Evolutionary conservation across 2,888 invertebrate species (phyloP).

Genomic region (Perizoma flavofasciatum): DNA sequence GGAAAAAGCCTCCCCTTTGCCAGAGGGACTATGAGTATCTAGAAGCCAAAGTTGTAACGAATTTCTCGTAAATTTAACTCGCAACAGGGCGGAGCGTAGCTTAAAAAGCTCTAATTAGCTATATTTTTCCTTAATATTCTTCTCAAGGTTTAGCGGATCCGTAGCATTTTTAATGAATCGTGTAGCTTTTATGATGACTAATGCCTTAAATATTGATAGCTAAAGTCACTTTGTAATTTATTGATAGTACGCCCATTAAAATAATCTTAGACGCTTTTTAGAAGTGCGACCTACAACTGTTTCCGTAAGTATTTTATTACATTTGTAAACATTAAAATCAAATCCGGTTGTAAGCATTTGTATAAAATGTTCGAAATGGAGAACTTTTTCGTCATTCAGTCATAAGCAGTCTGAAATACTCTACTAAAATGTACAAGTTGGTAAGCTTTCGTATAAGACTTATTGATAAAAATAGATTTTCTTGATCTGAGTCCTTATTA

Average conservation of each 20-base stretch:
- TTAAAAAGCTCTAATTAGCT: too few species aligned
- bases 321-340: slow-evolving; percentile 21
- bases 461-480: neutral
- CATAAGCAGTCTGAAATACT: slow-evolving; percentile 28
- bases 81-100: too few species aligned
- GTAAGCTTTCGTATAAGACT: slow-evolving; percentile 34
- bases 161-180: too few species aligned
- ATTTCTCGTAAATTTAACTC: too few species aligned
- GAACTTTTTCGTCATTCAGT: slow-evolving; percentile 32
- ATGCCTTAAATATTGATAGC: neutral
- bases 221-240: neutral
- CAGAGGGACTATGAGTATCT: too few species aligned
- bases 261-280: neutral
- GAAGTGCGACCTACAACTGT: slow-evolving; percentile 10
- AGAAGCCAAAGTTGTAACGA: too few species aligned
- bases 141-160: too few species aligned
- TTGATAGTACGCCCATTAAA: neutral
- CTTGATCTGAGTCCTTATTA: too few species aligned
- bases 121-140: too few species aligned
- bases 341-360: slow-evolving; percentile 21
- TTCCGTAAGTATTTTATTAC: slow-evolving; percentile 4
- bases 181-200: neutral
- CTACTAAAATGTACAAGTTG: slow-evolving; percentile 50
- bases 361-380: slow-evolving; percentile 29
- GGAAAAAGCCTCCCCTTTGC: too few species aligned